Conservation (phyloP, 30 jellyfish, hydroid and myxozoan genomes). For the Nemopilema nomurai region DNA sequence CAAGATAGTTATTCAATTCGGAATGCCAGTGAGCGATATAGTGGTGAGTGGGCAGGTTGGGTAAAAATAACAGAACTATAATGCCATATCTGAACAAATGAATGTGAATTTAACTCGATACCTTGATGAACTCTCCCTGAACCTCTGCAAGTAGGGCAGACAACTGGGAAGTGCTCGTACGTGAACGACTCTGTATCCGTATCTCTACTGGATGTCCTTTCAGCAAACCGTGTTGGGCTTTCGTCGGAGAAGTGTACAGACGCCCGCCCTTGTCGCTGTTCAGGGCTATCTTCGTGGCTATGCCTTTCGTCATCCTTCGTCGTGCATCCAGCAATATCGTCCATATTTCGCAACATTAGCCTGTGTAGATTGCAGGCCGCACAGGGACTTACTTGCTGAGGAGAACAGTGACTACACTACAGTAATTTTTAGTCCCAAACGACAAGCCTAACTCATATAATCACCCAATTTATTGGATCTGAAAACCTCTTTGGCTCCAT, state of each 20-base stretch:
- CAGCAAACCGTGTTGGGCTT: neutral
- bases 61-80: no score
- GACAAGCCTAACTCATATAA: no score
- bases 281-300: neutral
- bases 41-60: no score
- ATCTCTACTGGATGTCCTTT: constrained; percentile 11
- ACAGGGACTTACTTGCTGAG: no score
- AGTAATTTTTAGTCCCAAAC: no score
- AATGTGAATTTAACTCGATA: no score
- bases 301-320: constrained; percentile 21
- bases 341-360: constrained; percentile 58
- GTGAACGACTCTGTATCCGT: constrained; percentile 56
- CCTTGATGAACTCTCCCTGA: constrained; percentile 74
- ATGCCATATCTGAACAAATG: neutral
- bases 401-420: no score
- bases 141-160: constrained; percentile 96
- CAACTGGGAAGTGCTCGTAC: constrained; percentile 94
- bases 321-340: constrained; percentile 3
- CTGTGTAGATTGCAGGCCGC: neutral
- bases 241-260: constrained; percentile 31
- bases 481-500: no score
- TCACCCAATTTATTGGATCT: no score
- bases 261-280: neutral
- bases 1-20: neutral
- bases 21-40: neutral